Conservation (phyloP, 2,113 vertebrate genomes). For the Cavia porcellus region DNA sequence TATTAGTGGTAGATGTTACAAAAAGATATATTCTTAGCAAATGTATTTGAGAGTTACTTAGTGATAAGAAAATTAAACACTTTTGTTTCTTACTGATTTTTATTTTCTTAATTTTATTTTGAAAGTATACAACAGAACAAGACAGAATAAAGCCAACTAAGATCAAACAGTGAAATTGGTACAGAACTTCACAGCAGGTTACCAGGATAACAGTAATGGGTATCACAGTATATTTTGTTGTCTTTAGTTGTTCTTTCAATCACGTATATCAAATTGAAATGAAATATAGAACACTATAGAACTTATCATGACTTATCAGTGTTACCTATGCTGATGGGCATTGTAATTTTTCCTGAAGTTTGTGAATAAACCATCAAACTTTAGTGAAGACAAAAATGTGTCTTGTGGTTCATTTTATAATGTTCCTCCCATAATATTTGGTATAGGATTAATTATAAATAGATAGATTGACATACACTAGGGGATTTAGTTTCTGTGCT, state of each 20-base stretch:
- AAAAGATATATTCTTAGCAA: background rate
- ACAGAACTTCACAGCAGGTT: no score
- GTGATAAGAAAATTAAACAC: background rate
- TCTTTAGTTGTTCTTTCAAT: no score
- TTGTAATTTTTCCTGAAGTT: background rate
- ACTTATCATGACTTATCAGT: background rate
- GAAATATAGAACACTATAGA: no score
- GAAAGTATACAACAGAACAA: no score
- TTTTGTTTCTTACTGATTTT: background rate
- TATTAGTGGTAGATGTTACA: background rate
- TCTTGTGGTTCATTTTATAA: background rate
- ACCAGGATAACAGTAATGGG: no score
- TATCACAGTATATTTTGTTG: no score
- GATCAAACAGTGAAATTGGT: no score
- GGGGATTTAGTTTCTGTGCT: background rate
- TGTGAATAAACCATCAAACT: background rate
- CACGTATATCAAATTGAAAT: no score
- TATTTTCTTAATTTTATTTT: no score
- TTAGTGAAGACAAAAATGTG: background rate
- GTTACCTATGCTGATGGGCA: accelerated
- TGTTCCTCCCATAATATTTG: background rate
- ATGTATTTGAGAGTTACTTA: background rate
- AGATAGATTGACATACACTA: background rate
- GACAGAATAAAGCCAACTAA: no score
- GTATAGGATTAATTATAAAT: background rate